phyloP scores from a whole-genome alignment of 23 tunicate genomes.

The Trididemnum miniatum region DNA sequence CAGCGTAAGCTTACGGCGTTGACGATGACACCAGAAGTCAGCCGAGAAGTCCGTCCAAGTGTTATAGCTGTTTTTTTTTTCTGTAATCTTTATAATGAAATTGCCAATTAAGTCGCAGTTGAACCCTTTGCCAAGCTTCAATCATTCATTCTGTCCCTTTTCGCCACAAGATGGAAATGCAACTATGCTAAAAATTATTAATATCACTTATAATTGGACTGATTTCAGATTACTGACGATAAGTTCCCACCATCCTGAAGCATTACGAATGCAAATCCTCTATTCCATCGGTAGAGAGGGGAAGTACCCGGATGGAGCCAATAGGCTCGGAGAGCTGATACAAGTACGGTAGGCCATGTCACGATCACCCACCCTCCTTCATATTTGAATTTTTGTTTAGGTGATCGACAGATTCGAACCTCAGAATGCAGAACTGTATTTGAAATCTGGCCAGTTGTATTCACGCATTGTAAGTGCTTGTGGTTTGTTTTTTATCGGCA shows the following conservation, averaged over 20 bases:
- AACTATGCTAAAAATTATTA: too few species aligned
- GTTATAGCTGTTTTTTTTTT: too few species aligned
- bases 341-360: constrained; percentile 43
- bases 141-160: too few species aligned
- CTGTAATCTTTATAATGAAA: too few species aligned
- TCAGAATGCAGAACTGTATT: constrained; percentile 64
- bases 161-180: too few species aligned
- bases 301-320: constrained; percentile 59
- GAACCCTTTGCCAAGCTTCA: too few species aligned
- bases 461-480: constrained; percentile 72
- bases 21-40: too few species aligned
- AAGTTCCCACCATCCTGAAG: constrained; percentile 82
- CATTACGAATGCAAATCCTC: constrained; percentile 58
- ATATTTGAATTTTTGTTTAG: constrained; percentile 19
- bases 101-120: too few species aligned
- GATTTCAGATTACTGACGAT: constrained; percentile 56
- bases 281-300: constrained; percentile 67
- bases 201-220: too few species aligned
- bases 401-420: constrained; percentile 94
- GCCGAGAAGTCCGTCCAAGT: too few species aligned
- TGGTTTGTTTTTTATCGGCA: too few species aligned
- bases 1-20: too few species aligned
- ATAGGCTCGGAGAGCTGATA: constrained; percentile 70
- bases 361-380: background rate
- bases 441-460: constrained; percentile 63